These are phyloP conservation scores for Phortica okadai DNA, from an alignment of 2,888 invertebrate genomes.

Conservation along the genomic window DNA sequence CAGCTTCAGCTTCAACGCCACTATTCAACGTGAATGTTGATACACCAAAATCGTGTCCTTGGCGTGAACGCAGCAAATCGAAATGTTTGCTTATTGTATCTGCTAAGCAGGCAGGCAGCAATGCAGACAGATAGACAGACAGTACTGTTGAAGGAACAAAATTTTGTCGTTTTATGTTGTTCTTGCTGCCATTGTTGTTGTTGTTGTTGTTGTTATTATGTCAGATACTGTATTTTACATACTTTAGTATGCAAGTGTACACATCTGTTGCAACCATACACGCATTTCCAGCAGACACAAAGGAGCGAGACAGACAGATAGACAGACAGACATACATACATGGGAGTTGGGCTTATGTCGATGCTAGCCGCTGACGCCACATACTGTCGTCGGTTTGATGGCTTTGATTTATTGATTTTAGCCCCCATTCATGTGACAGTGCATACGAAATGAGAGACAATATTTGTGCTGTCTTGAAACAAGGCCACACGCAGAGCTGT, in stretches of 20 bases:
- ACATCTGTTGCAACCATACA: slow-evolving; percentile 12
- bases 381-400: slow-evolving; percentile 30
- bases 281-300: no score
- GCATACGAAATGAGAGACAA: slow-evolving; percentile 71
- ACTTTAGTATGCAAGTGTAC: slow-evolving; percentile 1
- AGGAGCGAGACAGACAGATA: not conserved
- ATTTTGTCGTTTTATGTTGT: not conserved
- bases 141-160: not conserved
- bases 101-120: slow-evolving; percentile 1
- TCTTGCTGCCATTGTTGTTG: not conserved
- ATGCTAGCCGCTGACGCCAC: not conserved
- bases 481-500: slow-evolving; percentile 28
- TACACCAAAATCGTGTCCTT: slow-evolving; percentile 19
- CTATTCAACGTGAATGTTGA: not conserved
- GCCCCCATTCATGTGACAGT: slow-evolving; percentile 49
- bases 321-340: no score
- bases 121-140: not conserved
- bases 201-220: not conserved
- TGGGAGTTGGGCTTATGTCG: not conserved
- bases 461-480: slow-evolving; percentile 53
- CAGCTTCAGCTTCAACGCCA: not conserved
- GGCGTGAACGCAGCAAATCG: slow-evolving; percentile 11
- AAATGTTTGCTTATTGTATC: slow-evolving; percentile 25
- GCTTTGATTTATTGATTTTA: slow-evolving; percentile 71
- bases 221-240: not conserved